phyloP scores from a whole-genome alignment of 2,888 invertebrate genomes.

The Chouioia cunea region DNA sequence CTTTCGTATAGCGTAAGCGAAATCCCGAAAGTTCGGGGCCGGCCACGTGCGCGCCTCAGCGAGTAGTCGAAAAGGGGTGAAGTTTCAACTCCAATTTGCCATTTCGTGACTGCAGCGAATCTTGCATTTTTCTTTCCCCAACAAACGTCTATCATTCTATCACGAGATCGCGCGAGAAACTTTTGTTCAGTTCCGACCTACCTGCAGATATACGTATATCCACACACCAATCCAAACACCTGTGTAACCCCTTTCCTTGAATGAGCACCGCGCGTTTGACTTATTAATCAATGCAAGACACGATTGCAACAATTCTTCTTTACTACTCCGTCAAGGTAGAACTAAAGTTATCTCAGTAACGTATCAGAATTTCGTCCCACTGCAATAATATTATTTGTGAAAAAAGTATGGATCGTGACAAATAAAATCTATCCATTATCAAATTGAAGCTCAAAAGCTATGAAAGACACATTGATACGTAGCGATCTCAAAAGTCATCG shows the following conservation, averaged over 20 bases:
- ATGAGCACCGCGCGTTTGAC: constrained; percentile 10
- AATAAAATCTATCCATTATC: too few relatives aligned
- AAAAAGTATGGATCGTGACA: too few relatives aligned
- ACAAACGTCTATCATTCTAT: constrained; percentile 69
- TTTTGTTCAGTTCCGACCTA: constrained; percentile 56
- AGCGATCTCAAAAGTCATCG: background rate
- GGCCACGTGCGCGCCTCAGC: constrained; percentile 17
- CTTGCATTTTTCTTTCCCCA: constrained; percentile 69
- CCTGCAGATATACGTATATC: constrained; percentile 9
- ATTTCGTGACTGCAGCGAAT: constrained; percentile 69
- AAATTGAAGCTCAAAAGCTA: too few relatives aligned
- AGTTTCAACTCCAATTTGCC: constrained; percentile 68
- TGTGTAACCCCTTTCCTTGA: background rate
- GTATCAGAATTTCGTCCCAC: too few relatives aligned
- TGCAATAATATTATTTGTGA: too few relatives aligned
- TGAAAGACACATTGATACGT: too few relatives aligned
- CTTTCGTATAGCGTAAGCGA: background rate
- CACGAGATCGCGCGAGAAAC: constrained; percentile 64
- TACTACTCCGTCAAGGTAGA: too few relatives aligned
- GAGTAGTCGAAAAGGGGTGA: constrained; percentile 50
- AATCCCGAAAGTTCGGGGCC: constrained; percentile 56
- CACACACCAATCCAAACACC: too few relatives aligned
- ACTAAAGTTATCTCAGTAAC: too few relatives aligned
- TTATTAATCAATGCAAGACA: constrained; percentile 27
- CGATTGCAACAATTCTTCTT: too few relatives aligned